Evolutionary conservation across 2,797 vertebrate genomes (phyloP).

Genomic region (Setipinna tenuifilis): DNA sequence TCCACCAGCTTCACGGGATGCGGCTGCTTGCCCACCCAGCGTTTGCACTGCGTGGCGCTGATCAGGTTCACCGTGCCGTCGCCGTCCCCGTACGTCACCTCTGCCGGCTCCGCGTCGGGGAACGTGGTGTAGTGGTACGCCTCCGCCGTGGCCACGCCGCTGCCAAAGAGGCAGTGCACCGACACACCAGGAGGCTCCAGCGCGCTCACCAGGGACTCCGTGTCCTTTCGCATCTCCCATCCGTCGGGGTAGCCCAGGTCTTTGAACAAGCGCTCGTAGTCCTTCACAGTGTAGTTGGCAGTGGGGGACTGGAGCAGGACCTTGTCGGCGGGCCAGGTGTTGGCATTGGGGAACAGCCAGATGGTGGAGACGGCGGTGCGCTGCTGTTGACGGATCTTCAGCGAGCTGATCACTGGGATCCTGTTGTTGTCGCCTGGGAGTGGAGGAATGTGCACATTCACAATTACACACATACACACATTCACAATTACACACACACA

Average conservation of each 20-base stretch:
- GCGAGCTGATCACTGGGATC: constrained; percentile 88
- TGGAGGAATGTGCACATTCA: neutral
- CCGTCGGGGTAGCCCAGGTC: constrained; percentile 89
- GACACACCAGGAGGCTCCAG: constrained; percentile 82
- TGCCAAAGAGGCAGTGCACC: constrained; percentile 91
- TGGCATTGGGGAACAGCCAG: constrained; percentile 92
- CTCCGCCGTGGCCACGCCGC: constrained; percentile 80
- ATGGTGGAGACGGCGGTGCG: constrained; percentile 89
- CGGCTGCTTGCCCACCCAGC: constrained; percentile 82
- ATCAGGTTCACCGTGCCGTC: constrained; percentile 93
- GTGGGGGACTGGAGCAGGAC: constrained; percentile 85
- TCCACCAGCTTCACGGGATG: constrained; percentile 80
- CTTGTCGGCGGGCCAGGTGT: constrained; percentile 86
- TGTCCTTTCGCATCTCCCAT: constrained; percentile 92
- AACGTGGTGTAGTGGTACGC: constrained; percentile 86
- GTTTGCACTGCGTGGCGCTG: constrained; percentile 84
- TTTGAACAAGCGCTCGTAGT: constrained; percentile 84
- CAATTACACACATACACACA: neutral
- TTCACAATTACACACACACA: neutral
- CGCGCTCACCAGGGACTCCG: constrained; percentile 79
- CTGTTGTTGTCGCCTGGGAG: constrained; percentile 90
- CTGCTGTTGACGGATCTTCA: constrained; percentile 94
- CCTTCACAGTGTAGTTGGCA: constrained; percentile 86
- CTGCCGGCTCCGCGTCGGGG: constrained; percentile 86
- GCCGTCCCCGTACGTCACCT: constrained; percentile 78